phyloP scores from a whole-genome alignment of 2,797 vertebrate species.

The Alcedo atthis region DNA sequence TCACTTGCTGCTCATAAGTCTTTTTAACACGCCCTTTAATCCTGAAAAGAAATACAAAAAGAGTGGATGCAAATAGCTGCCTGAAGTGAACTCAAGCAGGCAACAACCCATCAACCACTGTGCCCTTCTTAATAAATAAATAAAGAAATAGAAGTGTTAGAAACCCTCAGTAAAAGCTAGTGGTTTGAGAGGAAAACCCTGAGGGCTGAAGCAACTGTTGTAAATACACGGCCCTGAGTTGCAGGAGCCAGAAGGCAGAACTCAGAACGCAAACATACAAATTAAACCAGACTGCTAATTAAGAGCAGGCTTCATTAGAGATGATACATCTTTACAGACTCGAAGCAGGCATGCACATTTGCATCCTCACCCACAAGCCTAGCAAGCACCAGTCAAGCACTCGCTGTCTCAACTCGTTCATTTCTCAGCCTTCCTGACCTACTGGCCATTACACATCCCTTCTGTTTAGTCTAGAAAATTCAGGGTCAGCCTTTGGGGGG shows the following conservation, averaged over 20 bases:
- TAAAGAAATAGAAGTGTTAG: not conserved
- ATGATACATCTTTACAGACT: not conserved
- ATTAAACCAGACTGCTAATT: constrained; percentile 29
- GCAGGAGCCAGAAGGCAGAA: not conserved
- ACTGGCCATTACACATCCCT: not conserved
- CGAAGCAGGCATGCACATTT: not conserved
- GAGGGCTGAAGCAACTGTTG: not conserved
- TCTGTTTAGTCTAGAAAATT: constrained; percentile 34
- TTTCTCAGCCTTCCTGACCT: not conserved
- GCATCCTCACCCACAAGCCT: not conserved
- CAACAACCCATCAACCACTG: not conserved
- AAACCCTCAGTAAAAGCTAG: not conserved
- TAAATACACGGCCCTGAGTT: not conserved
- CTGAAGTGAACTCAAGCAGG: not conserved
- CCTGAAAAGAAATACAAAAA: not conserved
- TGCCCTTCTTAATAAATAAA: not conserved
- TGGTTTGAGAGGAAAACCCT: constrained; percentile 4
- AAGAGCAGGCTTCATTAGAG: not conserved
- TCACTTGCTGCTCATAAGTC: constrained; percentile 7
- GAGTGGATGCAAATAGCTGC: constrained; percentile 2
- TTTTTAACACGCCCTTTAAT: constrained; percentile 41
- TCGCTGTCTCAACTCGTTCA: rapidly evolving
- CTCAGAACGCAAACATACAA: not conserved
- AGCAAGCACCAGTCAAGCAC: not conserved
- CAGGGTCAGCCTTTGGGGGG: not conserved